These are phyloP conservation scores for Morpho helenor DNA, from an alignment of 2,888 invertebrate species.

Conservation along the genomic window DNA sequence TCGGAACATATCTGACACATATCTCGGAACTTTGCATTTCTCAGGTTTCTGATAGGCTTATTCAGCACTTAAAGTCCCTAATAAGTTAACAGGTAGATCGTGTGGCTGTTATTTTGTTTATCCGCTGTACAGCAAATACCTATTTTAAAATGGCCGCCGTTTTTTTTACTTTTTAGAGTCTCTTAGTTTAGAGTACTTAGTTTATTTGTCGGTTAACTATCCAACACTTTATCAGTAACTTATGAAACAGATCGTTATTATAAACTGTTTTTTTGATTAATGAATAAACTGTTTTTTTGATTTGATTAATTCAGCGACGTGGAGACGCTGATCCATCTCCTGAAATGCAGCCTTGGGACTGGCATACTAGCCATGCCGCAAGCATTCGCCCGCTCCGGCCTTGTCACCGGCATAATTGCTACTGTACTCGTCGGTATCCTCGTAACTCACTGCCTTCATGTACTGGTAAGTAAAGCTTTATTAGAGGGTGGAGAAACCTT, in stretches of 20 bases:
- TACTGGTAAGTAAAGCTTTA: constrained; percentile 75
- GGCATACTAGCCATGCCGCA: constrained; percentile 96
- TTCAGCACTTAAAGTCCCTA: no score
- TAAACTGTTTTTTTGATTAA: not conserved
- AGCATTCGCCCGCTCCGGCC: constrained; percentile 92
- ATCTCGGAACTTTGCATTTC: no score
- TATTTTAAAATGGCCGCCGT: no score
- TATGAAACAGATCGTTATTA: not conserved
- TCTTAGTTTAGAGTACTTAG: no score
- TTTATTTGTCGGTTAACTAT: no score
- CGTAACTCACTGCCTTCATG: constrained; percentile 92
- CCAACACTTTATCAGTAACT: not conserved
- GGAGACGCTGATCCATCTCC: constrained; percentile 90
- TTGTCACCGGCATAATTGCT: constrained; percentile 87
- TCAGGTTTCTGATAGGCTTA: no score
- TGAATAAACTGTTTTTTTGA: not conserved
- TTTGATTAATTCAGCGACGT: constrained; percentile 79
- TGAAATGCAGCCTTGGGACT: constrained; percentile 95
- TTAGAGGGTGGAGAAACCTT: no score
- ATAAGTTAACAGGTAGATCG: no score
- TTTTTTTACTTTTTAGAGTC: no score
- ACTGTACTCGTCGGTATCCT: constrained; percentile 88
- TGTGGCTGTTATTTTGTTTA: no score
- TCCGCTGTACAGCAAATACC: no score
- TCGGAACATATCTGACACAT: no score